These are phyloP conservation scores for Eonycteris spelaea DNA, from an alignment of 2,113 vertebrate genomes.

Conservation along the genomic window DNA sequence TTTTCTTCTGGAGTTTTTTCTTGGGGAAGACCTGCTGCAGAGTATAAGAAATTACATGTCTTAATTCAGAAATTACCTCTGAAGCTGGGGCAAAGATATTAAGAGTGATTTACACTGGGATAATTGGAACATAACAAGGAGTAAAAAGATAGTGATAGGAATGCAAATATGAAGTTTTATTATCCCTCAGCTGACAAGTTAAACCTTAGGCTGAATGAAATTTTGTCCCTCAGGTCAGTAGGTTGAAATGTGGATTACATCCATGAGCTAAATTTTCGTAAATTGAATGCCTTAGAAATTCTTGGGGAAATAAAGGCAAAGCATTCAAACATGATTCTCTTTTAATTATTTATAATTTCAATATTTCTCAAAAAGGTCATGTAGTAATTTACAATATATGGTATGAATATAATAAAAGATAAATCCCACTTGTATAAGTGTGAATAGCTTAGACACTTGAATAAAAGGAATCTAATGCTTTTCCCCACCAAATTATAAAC, in stretches of 20 bases:
- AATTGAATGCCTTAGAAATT: background rate
- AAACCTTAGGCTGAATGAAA: background rate
- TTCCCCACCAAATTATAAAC: background rate
- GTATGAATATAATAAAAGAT: background rate
- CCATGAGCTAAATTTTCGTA: background rate
- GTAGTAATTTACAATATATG: background rate
- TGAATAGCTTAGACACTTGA: background rate
- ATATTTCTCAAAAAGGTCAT: background rate
- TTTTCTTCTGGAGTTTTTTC: background rate
- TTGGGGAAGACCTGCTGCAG: background rate
- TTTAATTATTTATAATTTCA: background rate
- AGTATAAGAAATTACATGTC: background rate
- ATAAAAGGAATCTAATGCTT: background rate
- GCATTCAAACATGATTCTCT: background rate
- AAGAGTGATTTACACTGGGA: background rate
- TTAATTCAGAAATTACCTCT: background rate
- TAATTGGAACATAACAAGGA: background rate
- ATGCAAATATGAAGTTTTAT: background rate
- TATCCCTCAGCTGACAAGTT: background rate
- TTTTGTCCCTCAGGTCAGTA: background rate
- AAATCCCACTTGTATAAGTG: background rate
- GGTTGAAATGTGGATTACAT: background rate
- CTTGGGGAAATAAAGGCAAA: background rate
- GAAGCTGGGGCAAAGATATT: background rate
- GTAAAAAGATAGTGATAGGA: background rate